phyloP scores from a whole-genome alignment of 2,797 vertebrate genomes.

The Enteromius unitaeniatus region DNA sequence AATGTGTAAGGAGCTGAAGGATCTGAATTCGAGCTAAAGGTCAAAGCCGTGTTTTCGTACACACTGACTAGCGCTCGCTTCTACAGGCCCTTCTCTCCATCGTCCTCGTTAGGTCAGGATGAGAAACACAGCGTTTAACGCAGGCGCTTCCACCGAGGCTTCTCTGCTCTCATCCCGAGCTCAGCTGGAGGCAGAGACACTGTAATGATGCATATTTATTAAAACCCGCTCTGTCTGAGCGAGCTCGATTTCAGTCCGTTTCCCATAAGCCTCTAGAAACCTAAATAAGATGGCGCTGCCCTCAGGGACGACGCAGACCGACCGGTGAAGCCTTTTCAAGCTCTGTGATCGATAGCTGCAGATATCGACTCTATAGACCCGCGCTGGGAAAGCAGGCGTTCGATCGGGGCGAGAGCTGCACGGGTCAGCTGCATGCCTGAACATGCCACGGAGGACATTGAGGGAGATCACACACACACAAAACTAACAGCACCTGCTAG shows the following conservation, averaged over 20 bases:
- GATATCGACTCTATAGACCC: constrained; percentile 84
- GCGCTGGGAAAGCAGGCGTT: not conserved
- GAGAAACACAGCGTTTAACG: not conserved
- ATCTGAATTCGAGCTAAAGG: constrained; percentile 2
- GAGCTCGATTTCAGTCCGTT: constrained; percentile 23
- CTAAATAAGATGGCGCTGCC: constrained; percentile 87
- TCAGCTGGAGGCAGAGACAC: constrained; percentile 33
- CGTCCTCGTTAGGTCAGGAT: constrained; percentile 3
- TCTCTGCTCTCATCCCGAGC: constrained; percentile 28
- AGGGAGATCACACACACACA: not conserved
- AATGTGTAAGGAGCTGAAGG: constrained; percentile 18
- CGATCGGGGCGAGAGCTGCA: constrained; percentile 68
- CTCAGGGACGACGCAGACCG: constrained; percentile 73
- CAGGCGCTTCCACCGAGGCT: not conserved
- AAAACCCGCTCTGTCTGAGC: constrained; percentile 23
- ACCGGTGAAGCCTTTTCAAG: constrained; percentile 84
- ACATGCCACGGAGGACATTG: constrained; percentile 61
- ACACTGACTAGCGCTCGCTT: not conserved
- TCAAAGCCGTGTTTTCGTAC: constrained; percentile 2
- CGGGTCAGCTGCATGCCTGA: constrained; percentile 84
- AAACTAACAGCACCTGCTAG: not conserved
- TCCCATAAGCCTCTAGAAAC: constrained; percentile 77
- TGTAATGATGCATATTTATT: constrained; percentile 46
- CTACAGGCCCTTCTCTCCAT: not conserved
- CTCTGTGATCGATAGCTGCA: constrained; percentile 82